These are phyloP conservation scores for Neuroterus valhalla DNA, from an alignment of 1,140 invertebrate genomes.

Conservation along the genomic window DNA sequence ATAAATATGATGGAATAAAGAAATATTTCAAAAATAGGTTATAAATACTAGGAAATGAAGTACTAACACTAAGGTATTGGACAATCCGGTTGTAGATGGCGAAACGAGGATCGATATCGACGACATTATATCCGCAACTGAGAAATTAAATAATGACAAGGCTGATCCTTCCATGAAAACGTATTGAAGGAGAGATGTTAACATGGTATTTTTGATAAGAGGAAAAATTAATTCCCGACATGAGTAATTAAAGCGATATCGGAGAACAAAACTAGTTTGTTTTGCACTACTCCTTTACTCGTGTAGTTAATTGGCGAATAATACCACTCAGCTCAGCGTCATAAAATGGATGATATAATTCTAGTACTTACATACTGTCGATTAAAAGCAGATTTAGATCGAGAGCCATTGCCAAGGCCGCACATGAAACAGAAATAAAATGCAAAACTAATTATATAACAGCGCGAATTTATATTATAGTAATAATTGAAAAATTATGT, in stretches of 20 bases:
- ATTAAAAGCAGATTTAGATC: slow-evolving; percentile 40
- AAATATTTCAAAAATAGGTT: no score
- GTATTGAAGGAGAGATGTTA: slow-evolving; percentile 18
- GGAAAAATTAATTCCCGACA: not conserved
- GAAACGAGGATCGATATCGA: no score
- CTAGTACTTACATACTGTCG: slow-evolving; percentile 57
- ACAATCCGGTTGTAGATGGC: no score
- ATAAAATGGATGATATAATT: slow-evolving; percentile 32
- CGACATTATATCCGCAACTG: no score
- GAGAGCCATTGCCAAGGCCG: slow-evolving; percentile 40
- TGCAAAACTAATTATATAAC: slow-evolving; percentile 47
- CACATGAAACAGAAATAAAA: slow-evolving; percentile 58
- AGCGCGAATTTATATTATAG: not conserved
- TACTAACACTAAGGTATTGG: no score
- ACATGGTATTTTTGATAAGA: slow-evolving; percentile 6
- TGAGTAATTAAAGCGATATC: not conserved
- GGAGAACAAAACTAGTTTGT: slow-evolving; percentile 15
- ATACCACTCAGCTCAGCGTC: slow-evolving; percentile 13
- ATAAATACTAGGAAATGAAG: no score
- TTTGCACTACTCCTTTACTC: not conserved
- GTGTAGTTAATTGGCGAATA: slow-evolving; percentile 12
- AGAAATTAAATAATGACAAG: no score
- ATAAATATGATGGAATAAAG: no score
- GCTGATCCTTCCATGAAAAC: slow-evolving; percentile 31
- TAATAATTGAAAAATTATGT: slow-evolving; percentile 19